phyloP scores from a whole-genome alignment of 2,797 vertebrate genomes.

The Sebastes vulpes region DNA sequence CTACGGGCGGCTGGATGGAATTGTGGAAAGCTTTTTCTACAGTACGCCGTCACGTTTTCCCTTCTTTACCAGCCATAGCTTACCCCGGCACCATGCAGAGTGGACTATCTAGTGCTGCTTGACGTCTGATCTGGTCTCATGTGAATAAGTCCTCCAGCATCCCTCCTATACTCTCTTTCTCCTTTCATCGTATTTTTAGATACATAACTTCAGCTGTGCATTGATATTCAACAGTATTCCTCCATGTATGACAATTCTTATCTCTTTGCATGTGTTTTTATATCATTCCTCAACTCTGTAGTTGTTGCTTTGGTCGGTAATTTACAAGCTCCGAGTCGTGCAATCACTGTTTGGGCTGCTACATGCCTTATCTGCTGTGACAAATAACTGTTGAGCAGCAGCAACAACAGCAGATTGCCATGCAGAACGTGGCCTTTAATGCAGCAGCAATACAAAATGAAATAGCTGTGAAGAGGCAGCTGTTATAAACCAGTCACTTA shows the following conservation, averaged over 20 bases:
- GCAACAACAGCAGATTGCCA: constrained; percentile 65
- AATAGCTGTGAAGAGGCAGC: constrained; percentile 73
- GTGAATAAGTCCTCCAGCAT: constrained; percentile 28
- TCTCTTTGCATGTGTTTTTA: constrained; percentile 44
- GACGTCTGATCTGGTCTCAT: constrained; percentile 47
- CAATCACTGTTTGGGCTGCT: constrained; percentile 57
- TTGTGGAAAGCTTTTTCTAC: constrained; percentile 46
- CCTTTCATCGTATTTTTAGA: constrained; percentile 51
- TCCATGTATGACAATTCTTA: constrained; percentile 21
- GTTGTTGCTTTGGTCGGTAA: constrained; percentile 47
- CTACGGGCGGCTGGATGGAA: constrained; percentile 42
- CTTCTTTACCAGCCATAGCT: constrained; percentile 52
- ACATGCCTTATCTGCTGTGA: constrained; percentile 67
- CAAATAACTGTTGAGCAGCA: constrained; percentile 73
- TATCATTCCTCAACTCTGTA: constrained; percentile 15
- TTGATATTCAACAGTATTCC: constrained; percentile 32
- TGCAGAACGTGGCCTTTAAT: constrained; percentile 70
- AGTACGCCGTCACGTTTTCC: constrained; percentile 48
- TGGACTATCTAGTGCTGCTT: constrained; percentile 43
- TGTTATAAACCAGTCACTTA: constrained; percentile 73
- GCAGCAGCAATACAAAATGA: constrained; percentile 65
- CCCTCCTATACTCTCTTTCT: constrained; percentile 15
- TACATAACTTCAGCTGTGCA: constrained; percentile 27
- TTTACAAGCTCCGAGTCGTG: constrained; percentile 59
- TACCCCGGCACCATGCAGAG: constrained; percentile 47